Percentiles rank a stretch among this genome's conserved stretches.
These are phyloP conservation scores for Alloplasta piceator DNA, from an alignment of 2,888 invertebrate species.

Conservation along the genomic window DNA sequence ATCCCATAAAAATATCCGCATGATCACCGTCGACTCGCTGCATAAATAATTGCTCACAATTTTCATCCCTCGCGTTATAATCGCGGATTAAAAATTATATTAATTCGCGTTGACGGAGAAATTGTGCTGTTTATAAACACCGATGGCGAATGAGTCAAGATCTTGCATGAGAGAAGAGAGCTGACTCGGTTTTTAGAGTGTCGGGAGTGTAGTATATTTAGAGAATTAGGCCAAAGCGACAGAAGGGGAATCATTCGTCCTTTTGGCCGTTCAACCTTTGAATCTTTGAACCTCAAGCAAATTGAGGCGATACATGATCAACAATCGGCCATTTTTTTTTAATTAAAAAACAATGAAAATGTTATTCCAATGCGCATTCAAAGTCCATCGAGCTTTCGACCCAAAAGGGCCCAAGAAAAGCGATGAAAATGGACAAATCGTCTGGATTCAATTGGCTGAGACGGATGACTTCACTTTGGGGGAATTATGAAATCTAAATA, in stretches of 20 bases:
- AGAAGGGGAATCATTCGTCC: constrained; percentile 67
- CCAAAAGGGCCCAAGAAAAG: neutral
- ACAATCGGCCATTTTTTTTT: neutral
- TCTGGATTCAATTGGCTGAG: no score
- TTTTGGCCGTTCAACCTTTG: constrained; percentile 54
- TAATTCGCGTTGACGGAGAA: constrained; percentile 64
- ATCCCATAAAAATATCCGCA: constrained; percentile 18
- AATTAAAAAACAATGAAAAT: neutral
- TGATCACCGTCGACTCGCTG: no score
- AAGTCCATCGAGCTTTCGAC: no score
- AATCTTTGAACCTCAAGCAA: constrained; percentile 21
- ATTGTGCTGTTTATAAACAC: constrained; percentile 79
- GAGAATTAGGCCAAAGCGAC: constrained; percentile 80
- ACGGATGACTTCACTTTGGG: neutral
- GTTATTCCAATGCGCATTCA: neutral
- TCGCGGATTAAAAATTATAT: neutral
- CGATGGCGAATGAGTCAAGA: constrained; percentile 78
- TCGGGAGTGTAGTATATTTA: constrained; percentile 74
- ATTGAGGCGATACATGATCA: neutral
- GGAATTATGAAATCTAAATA: constrained; percentile 1
- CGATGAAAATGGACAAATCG: neutral
- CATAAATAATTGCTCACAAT: no score
- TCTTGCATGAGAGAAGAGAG: constrained; percentile 69
- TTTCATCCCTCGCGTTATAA: neutral
- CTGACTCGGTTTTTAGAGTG: constrained; percentile 72